phyloP scores from a whole-genome alignment of 2,797 vertebrate genomes.

The Simalia tracyae region DNA sequence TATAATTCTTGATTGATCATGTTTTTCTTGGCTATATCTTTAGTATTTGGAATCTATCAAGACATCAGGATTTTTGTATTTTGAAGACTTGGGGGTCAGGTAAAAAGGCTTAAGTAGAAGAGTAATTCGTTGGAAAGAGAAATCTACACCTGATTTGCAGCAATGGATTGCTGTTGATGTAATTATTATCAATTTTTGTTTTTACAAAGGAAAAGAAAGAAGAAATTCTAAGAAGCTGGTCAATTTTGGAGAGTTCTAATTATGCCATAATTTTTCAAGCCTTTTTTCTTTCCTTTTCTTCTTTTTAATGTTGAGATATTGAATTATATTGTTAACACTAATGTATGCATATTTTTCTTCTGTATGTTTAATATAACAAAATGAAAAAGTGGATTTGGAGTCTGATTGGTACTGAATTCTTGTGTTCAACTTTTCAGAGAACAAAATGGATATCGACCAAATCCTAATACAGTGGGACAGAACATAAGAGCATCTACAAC shows the following conservation, averaged over 20 bases:
- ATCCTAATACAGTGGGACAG: slow-evolving; percentile 75
- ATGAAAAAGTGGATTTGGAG: not conserved
- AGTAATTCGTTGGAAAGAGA: too few relatives aligned
- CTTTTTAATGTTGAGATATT: not conserved
- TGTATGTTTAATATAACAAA: slow-evolving; percentile 35
- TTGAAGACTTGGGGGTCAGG: too few relatives aligned
- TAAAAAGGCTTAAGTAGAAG: too few relatives aligned
- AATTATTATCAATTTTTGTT: not conserved
- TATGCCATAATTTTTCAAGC: not conserved
- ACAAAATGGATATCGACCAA: slow-evolving; percentile 88
- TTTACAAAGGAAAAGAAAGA: not conserved
- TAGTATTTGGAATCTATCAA: too few relatives aligned
- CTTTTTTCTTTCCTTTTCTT: not conserved
- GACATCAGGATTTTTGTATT: too few relatives aligned
- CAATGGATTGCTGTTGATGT: not conserved
- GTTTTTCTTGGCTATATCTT: too few relatives aligned
- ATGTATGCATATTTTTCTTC: slow-evolving; percentile 28
- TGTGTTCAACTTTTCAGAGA: slow-evolving; percentile 77
- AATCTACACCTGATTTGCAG: too few relatives aligned
- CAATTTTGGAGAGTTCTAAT: not conserved
- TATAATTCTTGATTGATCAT: too few relatives aligned
- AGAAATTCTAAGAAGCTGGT: not conserved
- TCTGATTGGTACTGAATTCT: not conserved
- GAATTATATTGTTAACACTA: not conserved
- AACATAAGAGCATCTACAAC: slow-evolving; percentile 81